Evolutionary conservation across 2,797 vertebrate species (phyloP).

Genomic region (Xerus rutilus): DNA sequence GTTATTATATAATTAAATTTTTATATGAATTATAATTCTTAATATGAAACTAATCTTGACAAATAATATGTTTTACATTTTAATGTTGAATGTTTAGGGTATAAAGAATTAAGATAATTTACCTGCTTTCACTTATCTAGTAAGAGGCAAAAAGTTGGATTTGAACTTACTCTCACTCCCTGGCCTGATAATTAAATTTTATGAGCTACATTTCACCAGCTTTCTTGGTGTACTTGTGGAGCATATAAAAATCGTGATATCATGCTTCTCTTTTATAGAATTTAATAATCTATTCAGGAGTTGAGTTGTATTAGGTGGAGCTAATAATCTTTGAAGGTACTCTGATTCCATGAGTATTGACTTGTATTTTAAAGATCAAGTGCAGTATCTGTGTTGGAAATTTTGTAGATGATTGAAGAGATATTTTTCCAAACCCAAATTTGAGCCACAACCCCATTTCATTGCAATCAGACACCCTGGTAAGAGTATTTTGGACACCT

Average conservation of each 20-base stretch:
- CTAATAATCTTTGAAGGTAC: constrained; percentile 14
- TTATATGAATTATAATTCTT: not conserved
- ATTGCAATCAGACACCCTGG: not conserved
- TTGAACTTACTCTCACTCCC: not conserved
- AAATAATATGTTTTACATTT: not conserved
- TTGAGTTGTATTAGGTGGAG: not conserved
- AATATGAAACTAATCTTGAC: not conserved
- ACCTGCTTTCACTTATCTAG: not conserved
- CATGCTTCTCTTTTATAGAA: not conserved
- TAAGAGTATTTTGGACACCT: not conserved
- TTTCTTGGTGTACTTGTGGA: not conserved
- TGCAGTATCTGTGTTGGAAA: not conserved
- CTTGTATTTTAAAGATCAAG: not conserved
- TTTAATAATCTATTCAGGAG: not conserved
- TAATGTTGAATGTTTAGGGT: not conserved
- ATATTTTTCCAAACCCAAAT: not conserved
- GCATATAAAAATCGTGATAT: not conserved
- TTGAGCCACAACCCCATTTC: not conserved
- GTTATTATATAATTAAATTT: not conserved
- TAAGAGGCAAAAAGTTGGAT: not conserved
- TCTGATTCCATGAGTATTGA: not conserved
- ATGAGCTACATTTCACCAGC: not conserved
- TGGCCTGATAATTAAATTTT: not conserved
- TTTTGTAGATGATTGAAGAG: not conserved
- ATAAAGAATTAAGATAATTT: constrained; percentile 39